phyloP scores from a whole-genome alignment of 2,797 vertebrate species.

The Crocodylus rhombifer region DNA sequence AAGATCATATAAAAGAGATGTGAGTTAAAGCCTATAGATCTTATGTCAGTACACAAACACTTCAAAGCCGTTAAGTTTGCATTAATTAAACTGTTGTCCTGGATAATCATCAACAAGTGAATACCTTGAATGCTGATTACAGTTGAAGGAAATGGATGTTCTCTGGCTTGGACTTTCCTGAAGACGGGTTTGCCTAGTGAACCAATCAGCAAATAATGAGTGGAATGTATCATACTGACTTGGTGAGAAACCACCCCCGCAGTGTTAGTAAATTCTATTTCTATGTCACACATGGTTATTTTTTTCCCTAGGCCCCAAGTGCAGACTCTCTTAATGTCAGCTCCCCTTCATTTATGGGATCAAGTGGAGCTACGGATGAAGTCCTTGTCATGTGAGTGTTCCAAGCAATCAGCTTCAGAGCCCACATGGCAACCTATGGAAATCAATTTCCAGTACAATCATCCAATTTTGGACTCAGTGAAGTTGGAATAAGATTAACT shows the following conservation, averaged over 20 bases:
- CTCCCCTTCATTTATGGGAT: not conserved
- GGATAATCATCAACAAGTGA: conserved; percentile 9
- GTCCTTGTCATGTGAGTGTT: not conserved
- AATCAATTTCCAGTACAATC: not conserved
- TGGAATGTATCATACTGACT: not conserved
- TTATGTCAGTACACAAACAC: not conserved
- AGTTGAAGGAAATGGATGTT: conserved; percentile 83
- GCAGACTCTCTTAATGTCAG: not conserved
- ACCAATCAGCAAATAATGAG: conserved; percentile 78
- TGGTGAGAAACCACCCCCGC: not conserved
- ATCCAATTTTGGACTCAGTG: not conserved
- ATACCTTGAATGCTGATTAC: conserved; percentile 92
- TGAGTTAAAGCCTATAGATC: not conserved
- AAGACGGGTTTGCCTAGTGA: conserved; percentile 89
- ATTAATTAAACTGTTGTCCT: conserved; percentile 26
- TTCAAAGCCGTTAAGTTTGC: not conserved
- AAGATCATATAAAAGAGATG: not conserved
- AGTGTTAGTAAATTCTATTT: conserved; percentile 65
- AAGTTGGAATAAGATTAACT: not conserved
- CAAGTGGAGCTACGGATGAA: not conserved
- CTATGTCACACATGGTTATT: conserved; percentile 47
- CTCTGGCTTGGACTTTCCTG: conserved; percentile 94
- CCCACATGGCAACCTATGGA: not conserved
- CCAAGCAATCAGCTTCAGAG: fast-evolving
- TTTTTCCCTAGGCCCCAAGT: not conserved